Conservation (phyloP, 2,888 invertebrate species). For the Torymus texanus region DNA sequence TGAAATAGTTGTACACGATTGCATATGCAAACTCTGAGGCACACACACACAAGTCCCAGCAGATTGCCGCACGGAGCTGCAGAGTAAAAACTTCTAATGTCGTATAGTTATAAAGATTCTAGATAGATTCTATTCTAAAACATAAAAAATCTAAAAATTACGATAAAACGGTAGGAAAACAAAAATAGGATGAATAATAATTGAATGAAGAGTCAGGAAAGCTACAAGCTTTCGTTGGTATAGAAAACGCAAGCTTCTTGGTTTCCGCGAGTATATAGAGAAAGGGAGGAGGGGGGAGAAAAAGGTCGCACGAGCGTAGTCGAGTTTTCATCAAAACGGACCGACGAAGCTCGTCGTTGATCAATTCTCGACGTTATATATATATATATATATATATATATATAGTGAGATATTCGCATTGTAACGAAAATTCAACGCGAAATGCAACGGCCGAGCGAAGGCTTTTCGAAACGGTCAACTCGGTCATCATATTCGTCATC, state of each 20-base stretch:
- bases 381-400: too few species aligned
- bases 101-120: conserved; percentile 50
- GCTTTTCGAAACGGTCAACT: too few species aligned
- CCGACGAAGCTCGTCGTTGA: too few species aligned
- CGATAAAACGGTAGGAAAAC: conserved; percentile 33
- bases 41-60: background rate
- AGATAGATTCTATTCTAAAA: conserved; percentile 54
- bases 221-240: conserved; percentile 21
- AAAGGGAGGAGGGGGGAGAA: too few species aligned
- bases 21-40: conserved; percentile 13
- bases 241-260: background rate
- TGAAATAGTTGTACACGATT: conserved; percentile 28
- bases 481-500: too few species aligned
- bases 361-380: too few species aligned
- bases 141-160: conserved; percentile 18
- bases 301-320: too few species aligned
- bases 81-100: conserved; percentile 39
- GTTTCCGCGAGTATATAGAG: too few species aligned
- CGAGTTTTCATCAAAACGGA: too few species aligned
- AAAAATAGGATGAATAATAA: conserved; percentile 42
- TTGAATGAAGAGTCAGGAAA: conserved; percentile 22
- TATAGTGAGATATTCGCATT: too few species aligned
- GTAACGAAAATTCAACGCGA: too few species aligned
- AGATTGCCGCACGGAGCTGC: conserved; percentile 25
- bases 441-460: too few species aligned